Conservation (phyloP, 2,888 invertebrate species). For the Tridacna crocea region DNA sequence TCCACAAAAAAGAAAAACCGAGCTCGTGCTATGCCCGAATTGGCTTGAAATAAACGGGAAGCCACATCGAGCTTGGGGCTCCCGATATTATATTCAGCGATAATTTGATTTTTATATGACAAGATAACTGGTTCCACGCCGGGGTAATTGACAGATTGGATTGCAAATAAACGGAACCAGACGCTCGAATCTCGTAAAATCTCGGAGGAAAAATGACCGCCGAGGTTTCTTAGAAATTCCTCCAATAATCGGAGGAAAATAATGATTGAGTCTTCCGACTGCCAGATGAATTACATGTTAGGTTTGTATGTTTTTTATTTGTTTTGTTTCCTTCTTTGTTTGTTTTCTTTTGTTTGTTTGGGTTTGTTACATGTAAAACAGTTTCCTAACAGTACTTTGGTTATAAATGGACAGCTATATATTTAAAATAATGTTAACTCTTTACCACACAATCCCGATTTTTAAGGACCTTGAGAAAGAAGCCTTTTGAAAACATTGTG, state of each 20-base stretch:
- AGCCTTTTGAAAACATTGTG: no score
- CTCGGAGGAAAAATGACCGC: conserved; percentile 25
- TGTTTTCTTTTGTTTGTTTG: no score
- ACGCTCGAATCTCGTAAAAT: conserved; percentile 20
- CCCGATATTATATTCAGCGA: conserved; percentile 26
- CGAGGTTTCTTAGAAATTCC: conserved; percentile 8
- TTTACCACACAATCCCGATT: no score
- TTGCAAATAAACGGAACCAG: conserved; percentile 28
- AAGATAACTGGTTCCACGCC: conserved; percentile 27
- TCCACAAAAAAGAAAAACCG: no score
- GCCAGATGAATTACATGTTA: not conserved
- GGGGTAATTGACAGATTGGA: conserved; percentile 29
- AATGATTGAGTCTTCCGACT: not conserved
- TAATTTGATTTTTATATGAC: conserved; percentile 35
- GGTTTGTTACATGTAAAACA: no score
- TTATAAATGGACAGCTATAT: no score
- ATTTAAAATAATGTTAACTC: no score
- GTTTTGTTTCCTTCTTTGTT: no score
- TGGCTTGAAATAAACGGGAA: no score
- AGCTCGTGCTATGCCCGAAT: no score
- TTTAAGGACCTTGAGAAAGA: no score
- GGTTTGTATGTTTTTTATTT: not conserved
- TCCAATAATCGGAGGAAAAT: not conserved
- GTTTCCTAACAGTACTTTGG: no score
- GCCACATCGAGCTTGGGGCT: not conserved